phyloP scores from a whole-genome alignment of 2,113 vertebrate species.

The Pseudorectes ferrugineus region DNA sequence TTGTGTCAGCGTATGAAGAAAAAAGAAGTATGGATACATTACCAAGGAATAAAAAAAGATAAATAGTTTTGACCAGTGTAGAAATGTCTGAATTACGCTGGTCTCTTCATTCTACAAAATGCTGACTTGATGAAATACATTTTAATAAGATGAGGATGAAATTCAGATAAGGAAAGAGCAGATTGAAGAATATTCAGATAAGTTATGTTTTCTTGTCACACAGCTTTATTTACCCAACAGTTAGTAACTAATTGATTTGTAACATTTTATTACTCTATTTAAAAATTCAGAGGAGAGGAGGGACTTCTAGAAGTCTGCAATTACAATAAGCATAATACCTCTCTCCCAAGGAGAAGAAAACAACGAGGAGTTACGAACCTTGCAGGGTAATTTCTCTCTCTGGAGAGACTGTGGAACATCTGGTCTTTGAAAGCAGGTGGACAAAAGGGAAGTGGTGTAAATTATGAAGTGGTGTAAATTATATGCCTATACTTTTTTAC shows the following conservation, averaged over 20 bases:
- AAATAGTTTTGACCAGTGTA: neutral
- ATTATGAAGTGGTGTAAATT: accelerated
- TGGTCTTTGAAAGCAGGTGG: neutral
- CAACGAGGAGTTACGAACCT: neutral
- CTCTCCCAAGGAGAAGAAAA: neutral
- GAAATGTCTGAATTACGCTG: neutral
- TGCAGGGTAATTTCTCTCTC: neutral
- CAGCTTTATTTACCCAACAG: neutral
- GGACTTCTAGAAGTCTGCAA: neutral
- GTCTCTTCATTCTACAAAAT: neutral
- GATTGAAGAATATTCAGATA: neutral
- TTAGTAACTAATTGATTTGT: neutral
- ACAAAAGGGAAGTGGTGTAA: neutral
- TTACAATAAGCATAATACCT: neutral
- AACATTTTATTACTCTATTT: neutral
- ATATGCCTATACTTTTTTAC: neutral
- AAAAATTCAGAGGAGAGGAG: neutral
- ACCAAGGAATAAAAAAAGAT: neutral
- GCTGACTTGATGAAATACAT: neutral
- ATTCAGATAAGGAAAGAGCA: neutral
- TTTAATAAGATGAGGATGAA: neutral
- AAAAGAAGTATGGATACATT: neutral
- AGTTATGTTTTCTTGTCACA: neutral
- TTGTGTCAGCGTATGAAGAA: neutral
- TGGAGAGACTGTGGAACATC: neutral